Percentiles rank a stretch among this genome's conserved stretches.
Evolutionary conservation across 2,888 invertebrate genomes (phyloP).

Genomic region (Agriopis marginaria): DNA sequence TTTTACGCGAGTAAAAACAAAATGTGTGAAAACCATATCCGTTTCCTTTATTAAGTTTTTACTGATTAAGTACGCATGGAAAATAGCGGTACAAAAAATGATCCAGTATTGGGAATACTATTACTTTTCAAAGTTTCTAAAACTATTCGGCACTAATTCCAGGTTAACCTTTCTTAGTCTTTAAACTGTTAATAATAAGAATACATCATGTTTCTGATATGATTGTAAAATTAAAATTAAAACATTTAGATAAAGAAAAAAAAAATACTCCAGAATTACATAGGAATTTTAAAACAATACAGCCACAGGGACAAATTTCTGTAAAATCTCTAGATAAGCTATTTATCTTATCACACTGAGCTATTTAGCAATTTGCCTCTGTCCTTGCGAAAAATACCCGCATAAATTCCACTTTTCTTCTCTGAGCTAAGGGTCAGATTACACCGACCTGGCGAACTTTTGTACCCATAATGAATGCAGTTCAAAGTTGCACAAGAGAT

Average conservation of each 20-base stretch:
- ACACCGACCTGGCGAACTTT: constrained; percentile 13
- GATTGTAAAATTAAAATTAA: background rate
- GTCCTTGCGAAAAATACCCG: constrained; percentile 13
- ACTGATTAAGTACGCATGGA: too few relatives aligned
- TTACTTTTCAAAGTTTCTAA: too few relatives aligned
- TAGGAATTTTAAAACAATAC: background rate
- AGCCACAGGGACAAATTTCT: background rate
- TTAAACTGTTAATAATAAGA: too few relatives aligned
- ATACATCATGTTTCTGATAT: too few relatives aligned
- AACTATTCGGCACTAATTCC: too few relatives aligned
- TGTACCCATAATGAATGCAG: constrained; percentile 36
- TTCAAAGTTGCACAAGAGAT: constrained; percentile 44
- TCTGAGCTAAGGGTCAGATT: constrained; percentile 12
- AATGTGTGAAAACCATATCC: too few relatives aligned
- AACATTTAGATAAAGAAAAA: background rate
- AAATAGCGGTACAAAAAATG: too few relatives aligned
- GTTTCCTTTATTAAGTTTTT: too few relatives aligned
- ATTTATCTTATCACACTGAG: constrained; percentile 18
- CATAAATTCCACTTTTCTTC: constrained; percentile 3
- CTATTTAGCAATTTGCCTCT: constrained; percentile 23
- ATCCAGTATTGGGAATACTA: too few relatives aligned
- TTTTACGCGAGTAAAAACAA: too few relatives aligned
- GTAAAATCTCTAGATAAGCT: constrained; percentile 12
- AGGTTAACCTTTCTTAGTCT: too few relatives aligned
- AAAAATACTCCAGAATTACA: background rate